Conservation (phyloP, 2,113 vertebrate genomes). For the Alligator mississippiensis region DNA sequence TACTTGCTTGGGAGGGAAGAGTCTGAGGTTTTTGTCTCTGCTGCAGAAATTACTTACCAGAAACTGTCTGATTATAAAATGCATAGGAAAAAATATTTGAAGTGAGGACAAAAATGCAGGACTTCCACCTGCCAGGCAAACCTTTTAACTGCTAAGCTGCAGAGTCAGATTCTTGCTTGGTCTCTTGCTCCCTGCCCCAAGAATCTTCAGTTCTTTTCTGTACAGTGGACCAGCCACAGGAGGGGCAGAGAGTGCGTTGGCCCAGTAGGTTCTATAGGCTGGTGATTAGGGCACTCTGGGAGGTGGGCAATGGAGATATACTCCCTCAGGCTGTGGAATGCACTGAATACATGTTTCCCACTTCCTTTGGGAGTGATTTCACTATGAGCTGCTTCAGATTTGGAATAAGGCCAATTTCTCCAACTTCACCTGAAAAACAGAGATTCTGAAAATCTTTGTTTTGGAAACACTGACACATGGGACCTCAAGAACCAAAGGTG, state of each 20-base stretch:
- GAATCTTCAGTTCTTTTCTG: not conserved
- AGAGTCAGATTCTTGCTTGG: too few relatives aligned
- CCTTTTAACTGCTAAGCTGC: not conserved
- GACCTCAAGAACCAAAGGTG: conserved; percentile 51
- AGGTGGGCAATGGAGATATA: accelerated
- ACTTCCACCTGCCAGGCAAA: not conserved
- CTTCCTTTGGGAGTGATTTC: conserved; percentile 54
- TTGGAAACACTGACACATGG: conserved; percentile 64
- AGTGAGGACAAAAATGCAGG: too few relatives aligned
- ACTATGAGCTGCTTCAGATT: conserved; percentile 60
- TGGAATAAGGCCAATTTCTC: conserved; percentile 36
- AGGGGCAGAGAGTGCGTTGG: not conserved
- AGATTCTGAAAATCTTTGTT: conserved; percentile 53
- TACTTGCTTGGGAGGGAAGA: not conserved
- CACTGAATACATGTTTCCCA: too few relatives aligned
- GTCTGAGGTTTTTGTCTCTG: not conserved
- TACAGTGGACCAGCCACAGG: not conserved
- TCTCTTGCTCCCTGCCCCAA: not conserved
- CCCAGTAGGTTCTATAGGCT: not conserved
- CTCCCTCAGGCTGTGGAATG: not conserved
- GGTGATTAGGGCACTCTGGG: not conserved
- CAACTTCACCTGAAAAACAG: conserved; percentile 53
- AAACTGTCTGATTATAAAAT: too few relatives aligned
- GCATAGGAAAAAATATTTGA: too few relatives aligned
- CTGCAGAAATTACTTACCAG: not conserved